A percentile compares a stretch with the other conserved stretches of the same genome.
phyloP scores from a whole-genome alignment of 2,113 vertebrate species.

The Scalopus aquaticus region DNA sequence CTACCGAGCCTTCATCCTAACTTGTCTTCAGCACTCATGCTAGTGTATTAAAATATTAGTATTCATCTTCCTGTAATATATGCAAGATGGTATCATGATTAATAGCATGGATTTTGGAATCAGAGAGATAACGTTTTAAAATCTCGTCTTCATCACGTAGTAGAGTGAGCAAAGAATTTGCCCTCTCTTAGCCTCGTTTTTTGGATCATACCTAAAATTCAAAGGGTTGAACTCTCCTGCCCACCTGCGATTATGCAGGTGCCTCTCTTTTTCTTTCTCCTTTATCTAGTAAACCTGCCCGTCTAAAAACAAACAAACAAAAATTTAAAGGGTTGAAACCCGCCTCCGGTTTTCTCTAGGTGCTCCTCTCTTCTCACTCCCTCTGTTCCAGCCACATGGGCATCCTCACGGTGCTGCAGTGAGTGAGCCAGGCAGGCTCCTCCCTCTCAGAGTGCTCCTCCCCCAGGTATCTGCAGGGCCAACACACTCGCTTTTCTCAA shows the following conservation, averaged over 20 bases:
- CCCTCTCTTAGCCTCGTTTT: background rate
- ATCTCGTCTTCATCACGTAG: background rate
- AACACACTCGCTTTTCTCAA: background rate
- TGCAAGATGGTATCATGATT: background rate
- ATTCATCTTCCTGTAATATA: background rate
- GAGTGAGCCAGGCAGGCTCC: background rate
- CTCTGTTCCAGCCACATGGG: background rate
- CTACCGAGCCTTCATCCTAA: background rate
- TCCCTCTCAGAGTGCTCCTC: rapidly evolving
- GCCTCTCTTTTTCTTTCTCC: too few species aligned
- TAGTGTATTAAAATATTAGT: background rate
- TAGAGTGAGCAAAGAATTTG: background rate
- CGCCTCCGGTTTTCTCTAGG: too few species aligned
- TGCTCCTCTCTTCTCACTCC: background rate
- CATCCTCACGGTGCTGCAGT: background rate
- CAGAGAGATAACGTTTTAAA: background rate
- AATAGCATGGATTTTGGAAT: background rate
- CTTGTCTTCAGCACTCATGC: background rate
- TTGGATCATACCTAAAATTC: background rate
- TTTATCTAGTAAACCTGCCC: too few species aligned
- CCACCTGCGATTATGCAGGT: too few species aligned
- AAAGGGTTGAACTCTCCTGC: too few species aligned
- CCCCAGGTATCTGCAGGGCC: too few species aligned
- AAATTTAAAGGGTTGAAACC: too few species aligned
- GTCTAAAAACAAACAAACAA: too few species aligned